phyloP scores from a whole-genome alignment of 2,113 vertebrate species.

The Podilymbus podiceps region DNA sequence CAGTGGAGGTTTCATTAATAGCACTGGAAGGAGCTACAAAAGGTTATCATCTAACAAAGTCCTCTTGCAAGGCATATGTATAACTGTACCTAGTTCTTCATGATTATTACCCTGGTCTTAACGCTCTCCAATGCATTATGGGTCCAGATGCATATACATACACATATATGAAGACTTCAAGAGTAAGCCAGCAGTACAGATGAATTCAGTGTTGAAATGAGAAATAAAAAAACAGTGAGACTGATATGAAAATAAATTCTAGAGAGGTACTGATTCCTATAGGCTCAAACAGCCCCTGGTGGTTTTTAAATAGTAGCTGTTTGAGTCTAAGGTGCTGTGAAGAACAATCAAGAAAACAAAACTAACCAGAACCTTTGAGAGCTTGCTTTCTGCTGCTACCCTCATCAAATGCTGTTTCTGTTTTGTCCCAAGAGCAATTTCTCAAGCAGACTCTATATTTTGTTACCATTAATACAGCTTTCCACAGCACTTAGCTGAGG shows the following conservation, averaged over 20 bases:
- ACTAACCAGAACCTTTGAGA: not conserved
- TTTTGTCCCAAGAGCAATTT: not conserved
- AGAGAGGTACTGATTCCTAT: not conserved
- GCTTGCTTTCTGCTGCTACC: not conserved
- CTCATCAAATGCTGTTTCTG: not conserved
- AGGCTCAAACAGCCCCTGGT: not conserved
- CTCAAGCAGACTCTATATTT: not conserved
- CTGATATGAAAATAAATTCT: not conserved
- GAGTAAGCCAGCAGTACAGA: not conserved
- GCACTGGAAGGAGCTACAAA: not conserved
- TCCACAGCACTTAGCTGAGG: not conserved
- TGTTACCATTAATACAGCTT: not conserved
- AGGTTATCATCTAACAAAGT: not conserved
- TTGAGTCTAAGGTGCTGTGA: not conserved
- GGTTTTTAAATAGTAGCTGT: not conserved
- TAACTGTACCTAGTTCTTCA: not conserved
- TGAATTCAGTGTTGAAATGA: not conserved
- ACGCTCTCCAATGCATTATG: not conserved
- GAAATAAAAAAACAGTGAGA: not conserved
- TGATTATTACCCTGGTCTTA: not conserved
- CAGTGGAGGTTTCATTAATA: not conserved
- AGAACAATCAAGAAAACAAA: not conserved
- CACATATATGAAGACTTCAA: not conserved
- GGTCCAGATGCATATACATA: not conserved
- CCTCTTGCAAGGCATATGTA: not conserved